Conservation (phyloP, 2,797 vertebrate genomes). For the Alfaro cultratus region DNA sequence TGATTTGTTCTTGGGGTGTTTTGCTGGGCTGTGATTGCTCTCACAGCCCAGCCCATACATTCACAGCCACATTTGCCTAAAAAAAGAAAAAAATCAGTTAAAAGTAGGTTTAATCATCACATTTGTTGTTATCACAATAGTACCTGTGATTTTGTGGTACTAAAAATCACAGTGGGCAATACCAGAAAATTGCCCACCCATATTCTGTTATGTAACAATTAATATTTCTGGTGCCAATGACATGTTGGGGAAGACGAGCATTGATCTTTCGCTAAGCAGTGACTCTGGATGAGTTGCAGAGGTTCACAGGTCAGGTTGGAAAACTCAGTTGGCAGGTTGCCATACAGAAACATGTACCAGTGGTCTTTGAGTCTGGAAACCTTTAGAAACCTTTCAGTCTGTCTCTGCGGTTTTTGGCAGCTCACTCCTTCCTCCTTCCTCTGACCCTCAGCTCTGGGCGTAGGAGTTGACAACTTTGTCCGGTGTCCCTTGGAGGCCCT, state of each 20-base stretch:
- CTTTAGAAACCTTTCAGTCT: background rate
- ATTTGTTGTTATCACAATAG: no score
- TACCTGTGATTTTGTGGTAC: no score
- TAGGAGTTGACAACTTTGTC: conserved; percentile 94
- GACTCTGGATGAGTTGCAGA: background rate
- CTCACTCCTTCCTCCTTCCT: background rate
- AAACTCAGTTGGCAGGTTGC: background rate
- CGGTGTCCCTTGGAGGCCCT: conserved; percentile 92
- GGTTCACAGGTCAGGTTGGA: background rate
- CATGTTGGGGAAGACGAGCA: background rate
- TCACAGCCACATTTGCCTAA: no score
- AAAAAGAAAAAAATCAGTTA: no score
- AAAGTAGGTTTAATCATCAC: no score
- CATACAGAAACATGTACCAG: background rate
- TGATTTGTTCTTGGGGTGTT: no score
- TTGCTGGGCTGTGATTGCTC: no score
- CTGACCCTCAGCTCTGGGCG: conserved; percentile 88
- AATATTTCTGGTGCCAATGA: background rate
- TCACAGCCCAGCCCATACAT: no score
- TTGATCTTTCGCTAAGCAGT: background rate
- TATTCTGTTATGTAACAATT: background rate
- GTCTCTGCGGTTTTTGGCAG: background rate
- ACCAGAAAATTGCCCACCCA: no score
- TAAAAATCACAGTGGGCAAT: no score
- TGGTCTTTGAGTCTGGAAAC: background rate